Evolutionary conservation across 2,888 invertebrate genomes (phyloP), one percentile per base, ranked within the genome.

Genomic region (Diabrotica balteata): DNA sequence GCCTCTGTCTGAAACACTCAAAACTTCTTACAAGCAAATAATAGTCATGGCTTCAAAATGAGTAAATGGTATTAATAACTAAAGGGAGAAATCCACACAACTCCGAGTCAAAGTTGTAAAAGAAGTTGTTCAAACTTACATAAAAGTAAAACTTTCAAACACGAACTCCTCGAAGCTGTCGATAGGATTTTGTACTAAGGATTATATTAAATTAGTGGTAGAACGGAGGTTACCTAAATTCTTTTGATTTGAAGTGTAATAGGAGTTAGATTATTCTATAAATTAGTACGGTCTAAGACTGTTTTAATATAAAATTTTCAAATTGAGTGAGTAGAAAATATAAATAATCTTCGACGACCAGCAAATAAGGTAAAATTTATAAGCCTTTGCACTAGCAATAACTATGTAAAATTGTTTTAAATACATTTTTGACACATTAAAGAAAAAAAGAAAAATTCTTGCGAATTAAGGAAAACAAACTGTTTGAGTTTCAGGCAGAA

Each of bases 111-210:
- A 46, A 62, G 53, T 62, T 54, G 62, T 54, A 47, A 53, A 53
- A 42, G 46, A 62, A 62, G 62, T 62, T 62, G 42, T 62, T 54
- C 53, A 44, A 62, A 54, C 62, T 54, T 54, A 54, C 53, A 62
- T 62, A 62, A 53, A 62, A 62, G 45, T 57, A 57, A 57, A 57
- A 57, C 62, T 62, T 62, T 52, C 62, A 42, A 62, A 45, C 62
- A 54, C 45, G 47, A 62, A 53, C 62, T 62, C 47, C n/a, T 53
- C 52, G 53, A 45, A 52, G 42, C 53, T 62, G 62, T 62, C 61
- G 61, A 61, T 61, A 53, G 53, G 61, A 60, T 53, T 52, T 61
- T 61, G 45, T 61, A 61, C 53, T 61, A 17, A 7, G 46, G 46
- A 46, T 46, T 54, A 62, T 54, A 62, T 62, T 54, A 54, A 62